A percentile compares a stretch with the other conserved stretches of the same genome.
Evolutionary conservation across 1,140 invertebrate species (phyloP).

Genomic region (Papilio helenus): DNA sequence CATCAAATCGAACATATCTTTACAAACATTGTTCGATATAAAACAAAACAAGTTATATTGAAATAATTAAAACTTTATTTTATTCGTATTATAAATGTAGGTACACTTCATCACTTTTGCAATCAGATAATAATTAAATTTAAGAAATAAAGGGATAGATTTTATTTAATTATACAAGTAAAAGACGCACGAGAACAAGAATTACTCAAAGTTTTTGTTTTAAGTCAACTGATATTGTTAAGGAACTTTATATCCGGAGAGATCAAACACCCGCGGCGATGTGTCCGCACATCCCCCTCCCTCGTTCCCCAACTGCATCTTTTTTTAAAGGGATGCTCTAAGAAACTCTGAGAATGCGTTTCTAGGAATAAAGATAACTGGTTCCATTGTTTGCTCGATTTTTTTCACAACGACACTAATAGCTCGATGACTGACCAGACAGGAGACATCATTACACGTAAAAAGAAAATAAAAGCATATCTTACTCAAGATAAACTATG

Average conservation of each 20-base stretch:
- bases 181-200: too few species aligned
- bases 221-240: constrained; percentile 18
- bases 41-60: not conserved
- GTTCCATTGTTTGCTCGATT: constrained; percentile 22
- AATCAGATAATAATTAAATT: too few species aligned
- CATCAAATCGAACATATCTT: not conserved
- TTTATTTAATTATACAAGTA: too few species aligned
- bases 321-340: constrained; percentile 30
- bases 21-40: not conserved
- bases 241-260: not conserved
- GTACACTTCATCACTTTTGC: too few species aligned
- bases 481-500: too few species aligned
- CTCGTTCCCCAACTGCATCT: not conserved
- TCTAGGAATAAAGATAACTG: constrained; percentile 29
- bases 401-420: constrained; percentile 29
- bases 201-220: not conserved
- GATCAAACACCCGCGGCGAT: constrained; percentile 18
- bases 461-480: not conserved
- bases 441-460: not conserved
- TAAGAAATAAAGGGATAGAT: too few species aligned
- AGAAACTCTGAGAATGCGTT: constrained; percentile 11
- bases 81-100: too few species aligned
- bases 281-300: not conserved
- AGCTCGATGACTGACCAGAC: not conserved
- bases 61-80: too few species aligned